phyloP scores from a whole-genome alignment of 2,888 invertebrate genomes.

The Zhengitettix transpicula region DNA sequence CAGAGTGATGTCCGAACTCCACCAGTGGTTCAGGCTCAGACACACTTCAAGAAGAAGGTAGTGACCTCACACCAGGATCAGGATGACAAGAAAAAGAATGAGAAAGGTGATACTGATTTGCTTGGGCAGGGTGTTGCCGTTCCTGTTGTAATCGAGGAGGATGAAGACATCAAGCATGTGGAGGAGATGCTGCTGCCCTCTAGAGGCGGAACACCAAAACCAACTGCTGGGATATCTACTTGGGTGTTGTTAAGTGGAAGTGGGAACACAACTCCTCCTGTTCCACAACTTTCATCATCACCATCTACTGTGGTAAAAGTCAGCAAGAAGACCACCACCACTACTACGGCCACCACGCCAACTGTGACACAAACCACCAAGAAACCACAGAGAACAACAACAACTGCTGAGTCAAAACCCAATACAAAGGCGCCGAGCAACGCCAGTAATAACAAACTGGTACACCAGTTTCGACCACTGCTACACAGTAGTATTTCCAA shows the following conservation, averaged over 20 bases:
- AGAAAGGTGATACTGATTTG: too few relatives aligned
- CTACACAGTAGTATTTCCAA: neutral
- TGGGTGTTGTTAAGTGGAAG: constrained; percentile 52
- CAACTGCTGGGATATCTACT: constrained; percentile 45
- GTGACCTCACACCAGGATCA: too few relatives aligned
- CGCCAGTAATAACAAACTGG: neutral
- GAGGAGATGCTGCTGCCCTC: neutral
- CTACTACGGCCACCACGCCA: constrained; percentile 17
- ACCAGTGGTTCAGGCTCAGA: neutral
- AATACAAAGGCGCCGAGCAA: neutral
- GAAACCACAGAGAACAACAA: neutral
- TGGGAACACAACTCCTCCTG: constrained; percentile 3
- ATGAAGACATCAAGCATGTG: constrained; percentile 5
- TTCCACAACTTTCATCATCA: neutral
- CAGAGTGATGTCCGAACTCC: constrained; percentile 5
- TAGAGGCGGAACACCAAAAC: constrained; percentile 12
- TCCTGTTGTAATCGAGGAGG: constrained; percentile 43
- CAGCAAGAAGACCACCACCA: constrained; percentile 22
- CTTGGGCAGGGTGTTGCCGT: constrained; percentile 39
- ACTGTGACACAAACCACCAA: neutral
- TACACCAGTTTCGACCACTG: neutral
- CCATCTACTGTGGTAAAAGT: constrained; percentile 11
- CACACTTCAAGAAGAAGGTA: too few relatives aligned
- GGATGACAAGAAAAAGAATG: too few relatives aligned
- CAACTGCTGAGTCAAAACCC: neutral